These are phyloP conservation scores for Stigmatopora argus DNA, from an alignment of 2,113 vertebrate species.

Conservation along the genomic window DNA sequence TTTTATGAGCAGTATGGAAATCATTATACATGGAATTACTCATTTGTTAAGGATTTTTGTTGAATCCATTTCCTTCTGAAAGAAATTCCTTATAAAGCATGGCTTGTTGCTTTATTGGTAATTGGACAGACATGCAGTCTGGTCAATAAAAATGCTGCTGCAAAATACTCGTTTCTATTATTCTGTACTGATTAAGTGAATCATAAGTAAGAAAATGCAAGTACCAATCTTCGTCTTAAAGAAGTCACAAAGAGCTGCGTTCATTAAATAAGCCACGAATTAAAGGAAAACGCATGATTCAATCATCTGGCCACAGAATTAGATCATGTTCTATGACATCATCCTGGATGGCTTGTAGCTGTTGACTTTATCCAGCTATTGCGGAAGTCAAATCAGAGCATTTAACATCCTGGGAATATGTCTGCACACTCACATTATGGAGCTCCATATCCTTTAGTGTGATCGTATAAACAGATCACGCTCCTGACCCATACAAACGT, in stretches of 20 bases:
- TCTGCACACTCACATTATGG: slow-evolving; percentile 2
- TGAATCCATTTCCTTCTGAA: slow-evolving; percentile 23
- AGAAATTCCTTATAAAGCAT: slow-evolving; percentile 35
- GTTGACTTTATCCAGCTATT: slow-evolving; percentile 53
- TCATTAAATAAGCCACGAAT: slow-evolving; percentile 71
- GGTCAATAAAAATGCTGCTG: slow-evolving; percentile 44
- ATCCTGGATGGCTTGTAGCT: slow-evolving; percentile 55
- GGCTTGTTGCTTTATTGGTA: slow-evolving; percentile 41
- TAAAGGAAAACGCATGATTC: slow-evolving; percentile 74
- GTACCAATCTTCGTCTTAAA: slow-evolving; percentile 49
- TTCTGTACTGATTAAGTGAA: slow-evolving; percentile 43
- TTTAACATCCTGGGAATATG: slow-evolving; percentile 45
- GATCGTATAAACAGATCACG: slow-evolving; percentile 4
- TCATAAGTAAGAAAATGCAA: slow-evolving; percentile 53
- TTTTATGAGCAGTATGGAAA: slow-evolving; percentile 32
- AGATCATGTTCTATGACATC: slow-evolving; percentile 75
- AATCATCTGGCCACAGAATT: slow-evolving; percentile 68
- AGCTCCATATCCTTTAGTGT: slow-evolving; percentile 4
- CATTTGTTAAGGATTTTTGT: slow-evolving; percentile 40
- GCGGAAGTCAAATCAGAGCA: slow-evolving; percentile 53
- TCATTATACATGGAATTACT: slow-evolving; percentile 37
- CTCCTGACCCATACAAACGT: neutral
- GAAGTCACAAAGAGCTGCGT: slow-evolving; percentile 65
- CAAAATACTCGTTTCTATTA: slow-evolving; percentile 49
- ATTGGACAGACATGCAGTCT: slow-evolving; percentile 52